A percentile compares a stretch with the other conserved stretches of the same genome.
Evolutionary conservation across 1,140 invertebrate species (phyloP).

Genomic region (Zaprionus camerounensis): DNA sequence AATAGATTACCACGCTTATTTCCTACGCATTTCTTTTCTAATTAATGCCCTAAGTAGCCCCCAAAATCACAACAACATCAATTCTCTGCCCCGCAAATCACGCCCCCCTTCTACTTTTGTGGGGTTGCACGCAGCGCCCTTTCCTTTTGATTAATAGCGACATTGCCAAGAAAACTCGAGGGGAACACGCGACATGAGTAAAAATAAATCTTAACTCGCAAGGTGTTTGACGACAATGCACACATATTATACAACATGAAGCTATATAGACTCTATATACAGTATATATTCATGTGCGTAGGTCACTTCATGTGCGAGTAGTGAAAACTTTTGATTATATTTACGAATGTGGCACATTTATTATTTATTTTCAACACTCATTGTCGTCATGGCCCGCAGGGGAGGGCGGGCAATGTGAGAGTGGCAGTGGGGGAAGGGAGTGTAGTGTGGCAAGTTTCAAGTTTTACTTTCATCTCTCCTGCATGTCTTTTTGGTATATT

Average conservation of each 20-base stretch:
- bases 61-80: slow-evolving; percentile 15
- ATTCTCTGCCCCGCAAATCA: slow-evolving; percentile 2
- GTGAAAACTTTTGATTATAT: slow-evolving; percentile 63
- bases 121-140: slow-evolving; percentile 40
- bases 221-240: slow-evolving; percentile 44
- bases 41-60: slow-evolving; percentile 22
- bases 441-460: not conserved
- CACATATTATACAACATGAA: not conserved
- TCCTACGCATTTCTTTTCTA: slow-evolving; percentile 2
- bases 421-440: not conserved
- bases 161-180: slow-evolving; percentile 66
- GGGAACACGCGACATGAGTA: slow-evolving; percentile 49
- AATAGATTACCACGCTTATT: slow-evolving; percentile 1
- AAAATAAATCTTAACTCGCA: slow-evolving; percentile 50
- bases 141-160: slow-evolving; percentile 58
- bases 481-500: slow-evolving; percentile 1
- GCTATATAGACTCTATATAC: not conserved
- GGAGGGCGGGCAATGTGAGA: not conserved
- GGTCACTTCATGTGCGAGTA: slow-evolving; percentile 6
- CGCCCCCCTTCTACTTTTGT: slow-evolving; percentile 5
- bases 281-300: not conserved
- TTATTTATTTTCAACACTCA: slow-evolving; percentile 57
- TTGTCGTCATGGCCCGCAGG: not conserved
- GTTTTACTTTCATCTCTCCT: not conserved
- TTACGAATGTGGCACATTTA: slow-evolving; percentile 51